Conservation (phyloP, 2,888 invertebrate genomes). For the Lasiommata megera region DNA sequence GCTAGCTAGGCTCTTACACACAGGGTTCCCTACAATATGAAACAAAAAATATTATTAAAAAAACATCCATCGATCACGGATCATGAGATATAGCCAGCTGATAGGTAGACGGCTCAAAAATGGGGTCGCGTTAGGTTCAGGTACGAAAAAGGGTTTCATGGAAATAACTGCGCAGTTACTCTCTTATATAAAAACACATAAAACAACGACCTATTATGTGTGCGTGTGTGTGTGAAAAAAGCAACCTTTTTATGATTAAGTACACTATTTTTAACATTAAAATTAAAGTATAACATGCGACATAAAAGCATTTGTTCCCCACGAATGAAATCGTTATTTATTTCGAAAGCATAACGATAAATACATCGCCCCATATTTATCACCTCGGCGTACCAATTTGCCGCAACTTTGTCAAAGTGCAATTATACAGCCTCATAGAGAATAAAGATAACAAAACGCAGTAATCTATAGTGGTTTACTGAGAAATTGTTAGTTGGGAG, state of each 20-base stretch:
- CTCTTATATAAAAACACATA: too few relatives aligned
- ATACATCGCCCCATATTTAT: constrained; percentile 18
- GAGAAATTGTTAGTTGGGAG: constrained; percentile 17
- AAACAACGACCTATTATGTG: too few relatives aligned
- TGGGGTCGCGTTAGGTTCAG: too few relatives aligned
- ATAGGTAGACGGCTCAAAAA: too few relatives aligned
- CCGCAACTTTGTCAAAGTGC: constrained; percentile 23
- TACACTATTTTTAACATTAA: neutral
- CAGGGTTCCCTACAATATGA: too few relatives aligned
- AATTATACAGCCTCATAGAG: constrained; percentile 10
- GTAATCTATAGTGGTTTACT: constrained; percentile 14
- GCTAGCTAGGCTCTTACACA: too few relatives aligned
- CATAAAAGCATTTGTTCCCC: constrained; percentile 7
- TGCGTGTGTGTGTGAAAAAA: neutral
- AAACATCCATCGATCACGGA: too few relatives aligned
- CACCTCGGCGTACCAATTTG: constrained; percentile 18
- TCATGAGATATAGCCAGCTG: too few relatives aligned
- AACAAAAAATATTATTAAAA: too few relatives aligned
- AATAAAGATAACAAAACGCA: constrained; percentile 18
- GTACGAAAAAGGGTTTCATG: too few relatives aligned
- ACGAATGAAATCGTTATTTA: constrained; percentile 7
- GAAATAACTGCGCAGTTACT: too few relatives aligned
- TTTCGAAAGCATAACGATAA: constrained; percentile 14
- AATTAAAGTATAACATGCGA: constrained; percentile 8
- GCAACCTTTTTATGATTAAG: neutral